phyloP scores from a whole-genome alignment of 2,797 vertebrate species.

The Hyperoplus immaculatus region DNA sequence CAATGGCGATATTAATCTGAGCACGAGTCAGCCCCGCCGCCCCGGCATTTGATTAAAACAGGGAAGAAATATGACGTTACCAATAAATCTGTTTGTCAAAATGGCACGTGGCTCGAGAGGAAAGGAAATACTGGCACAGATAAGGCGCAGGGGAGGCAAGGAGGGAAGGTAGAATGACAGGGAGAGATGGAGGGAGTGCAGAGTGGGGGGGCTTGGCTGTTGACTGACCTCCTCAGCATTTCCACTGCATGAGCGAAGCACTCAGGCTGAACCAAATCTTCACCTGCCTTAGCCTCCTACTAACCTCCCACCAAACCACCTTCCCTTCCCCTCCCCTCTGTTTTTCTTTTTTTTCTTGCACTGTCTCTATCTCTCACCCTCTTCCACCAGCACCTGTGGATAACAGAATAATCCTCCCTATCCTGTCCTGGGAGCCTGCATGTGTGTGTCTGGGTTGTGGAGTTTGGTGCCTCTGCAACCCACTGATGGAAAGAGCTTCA shows the following conservation, averaged over 20 bases:
- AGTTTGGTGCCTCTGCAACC: slow-evolving; percentile 36
- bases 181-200: slow-evolving; percentile 33
- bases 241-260: slow-evolving; percentile 73
- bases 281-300: slow-evolving; percentile 65
- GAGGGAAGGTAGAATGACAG: slow-evolving; percentile 46
- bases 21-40: slow-evolving; percentile 83
- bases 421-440: slow-evolving; percentile 38
- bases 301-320: slow-evolving; percentile 58
- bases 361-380: slow-evolving; percentile 40
- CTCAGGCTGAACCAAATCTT: slow-evolving; percentile 78
- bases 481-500: slow-evolving; percentile 34
- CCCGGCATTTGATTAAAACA: slow-evolving; percentile 87
- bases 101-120: slow-evolving; percentile 73
- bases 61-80: slow-evolving; percentile 88
- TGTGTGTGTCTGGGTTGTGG: slow-evolving; percentile 23
- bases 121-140: slow-evolving; percentile 68
- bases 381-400: slow-evolving; percentile 50
- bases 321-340: slow-evolving; percentile 38
- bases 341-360: slow-evolving; percentile 22
- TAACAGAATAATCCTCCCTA: slow-evolving; percentile 58
- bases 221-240: slow-evolving; percentile 80
- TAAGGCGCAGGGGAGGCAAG: slow-evolving; percentile 39
- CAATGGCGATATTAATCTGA: slow-evolving; percentile 90
- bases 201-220: slow-evolving; percentile 33
- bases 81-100: slow-evolving; percentile 88